phyloP scores from a whole-genome alignment of 2,113 vertebrate genomes.

The Hippopotamus amphibius region DNA sequence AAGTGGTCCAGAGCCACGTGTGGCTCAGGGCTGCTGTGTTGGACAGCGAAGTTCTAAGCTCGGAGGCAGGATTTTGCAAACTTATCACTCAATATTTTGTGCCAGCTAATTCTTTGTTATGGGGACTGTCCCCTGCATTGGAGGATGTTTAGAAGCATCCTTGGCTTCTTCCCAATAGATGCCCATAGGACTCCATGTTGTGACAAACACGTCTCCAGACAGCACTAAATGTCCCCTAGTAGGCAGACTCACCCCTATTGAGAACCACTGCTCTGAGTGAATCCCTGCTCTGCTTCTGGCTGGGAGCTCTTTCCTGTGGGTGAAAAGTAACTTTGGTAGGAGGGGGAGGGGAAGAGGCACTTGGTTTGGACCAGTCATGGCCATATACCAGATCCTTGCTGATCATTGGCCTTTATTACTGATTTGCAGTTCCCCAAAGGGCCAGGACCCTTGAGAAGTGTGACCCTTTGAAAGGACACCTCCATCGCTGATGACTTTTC shows the following conservation, averaged over 20 bases:
- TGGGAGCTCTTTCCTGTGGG: neutral
- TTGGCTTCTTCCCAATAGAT: neutral
- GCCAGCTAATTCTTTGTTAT: neutral
- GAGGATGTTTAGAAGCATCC: neutral
- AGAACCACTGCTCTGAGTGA: neutral
- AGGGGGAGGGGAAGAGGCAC: neutral
- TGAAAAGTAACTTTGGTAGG: neutral
- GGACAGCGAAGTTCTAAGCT: neutral
- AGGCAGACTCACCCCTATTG: neutral
- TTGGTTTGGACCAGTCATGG: neutral
- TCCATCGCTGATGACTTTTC: accelerated
- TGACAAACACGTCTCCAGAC: neutral
- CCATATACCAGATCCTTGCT: neutral
- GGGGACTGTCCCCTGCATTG: neutral
- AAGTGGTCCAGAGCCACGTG: accelerated
- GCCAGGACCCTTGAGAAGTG: conserved; percentile 28
- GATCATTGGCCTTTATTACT: neutral
- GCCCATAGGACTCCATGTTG: neutral
- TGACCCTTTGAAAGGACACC: neutral
- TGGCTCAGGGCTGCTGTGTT: accelerated
- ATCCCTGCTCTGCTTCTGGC: neutral
- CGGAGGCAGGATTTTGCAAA: neutral
- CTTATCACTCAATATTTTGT: accelerated
- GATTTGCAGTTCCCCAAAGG: neutral
- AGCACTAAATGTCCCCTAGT: neutral